Base-by-base conservation (phyloP, 1,140 invertebrate species). In the Aphelenchoides besseyi region DNA sequence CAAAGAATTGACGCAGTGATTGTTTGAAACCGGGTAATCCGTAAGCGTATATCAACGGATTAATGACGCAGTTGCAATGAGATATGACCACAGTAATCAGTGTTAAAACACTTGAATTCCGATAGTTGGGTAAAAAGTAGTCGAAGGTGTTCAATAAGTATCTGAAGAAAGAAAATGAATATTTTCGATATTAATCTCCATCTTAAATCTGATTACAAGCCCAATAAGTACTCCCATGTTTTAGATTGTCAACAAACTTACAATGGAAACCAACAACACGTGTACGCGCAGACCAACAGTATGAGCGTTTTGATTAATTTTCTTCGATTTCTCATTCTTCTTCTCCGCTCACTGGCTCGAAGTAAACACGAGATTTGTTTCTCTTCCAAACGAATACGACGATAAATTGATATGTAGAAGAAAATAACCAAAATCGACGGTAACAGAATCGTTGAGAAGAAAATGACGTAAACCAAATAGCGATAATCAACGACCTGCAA, bases 11-110 rank as follows among this genome's bases (percentile, higher is more conserved):
- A 9, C 78, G 55, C 12, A 79, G 48, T n/a, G 61, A 35, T 12
- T 76, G 78, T 12, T 79, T 79, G 52, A 79, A 79, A 0, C 77
- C 77, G 28, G 76, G 76, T 69, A 78, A 52, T n/a, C 77, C 30
- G 28, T 73, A 79, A 3, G 70, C 74, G 55, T 74, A 80, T 30
- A 76, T 79, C 2, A 79, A 9, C 28, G 77, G 77, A 64, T 79
- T 79, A 28, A 79, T 18, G 18, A 73, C 70, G 48, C 77, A 79
- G 33, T 79, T 78, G 9, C 72, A 55, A 62, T 79, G 77, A 3
- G 78, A 80, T 5, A 79, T 29, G 0, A 80, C 71, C 8, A 79
- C 77, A 3, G 77, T 59, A 29, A 68, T 18, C 1, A 79, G 28
- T 23, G 78, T 80, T 5, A 52, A 62, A n/a, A 37, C 29, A 23